phyloP scores from a whole-genome alignment of 1,140 invertebrate species.

The Drosophila pectinifera region DNA sequence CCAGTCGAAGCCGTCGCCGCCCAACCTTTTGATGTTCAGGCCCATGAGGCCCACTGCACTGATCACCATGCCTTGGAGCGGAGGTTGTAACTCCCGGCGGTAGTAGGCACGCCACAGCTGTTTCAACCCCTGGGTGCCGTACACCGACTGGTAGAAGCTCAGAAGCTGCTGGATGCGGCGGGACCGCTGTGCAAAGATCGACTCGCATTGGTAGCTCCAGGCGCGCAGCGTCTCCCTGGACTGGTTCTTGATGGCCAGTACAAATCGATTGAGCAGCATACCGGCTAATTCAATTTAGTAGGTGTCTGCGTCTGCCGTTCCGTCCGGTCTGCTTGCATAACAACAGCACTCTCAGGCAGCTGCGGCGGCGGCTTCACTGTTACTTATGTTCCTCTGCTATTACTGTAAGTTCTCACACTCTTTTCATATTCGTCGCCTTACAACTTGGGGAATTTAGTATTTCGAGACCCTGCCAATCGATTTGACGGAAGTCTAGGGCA shows the following conservation, averaged over 20 bases:
- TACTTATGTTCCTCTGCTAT: conserved; percentile 57
- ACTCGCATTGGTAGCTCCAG: conserved; percentile 88
- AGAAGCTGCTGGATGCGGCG: conserved; percentile 88
- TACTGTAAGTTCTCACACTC: conserved; percentile 43
- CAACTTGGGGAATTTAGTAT: conserved; percentile 61
- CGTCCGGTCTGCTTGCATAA: conserved; percentile 56
- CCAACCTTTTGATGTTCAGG: conserved; percentile 52
- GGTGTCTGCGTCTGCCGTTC: conserved; percentile 26
- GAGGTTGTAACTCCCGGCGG: conserved; percentile 75
- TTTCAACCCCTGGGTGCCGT: conserved; percentile 87
- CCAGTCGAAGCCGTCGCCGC: conserved; percentile 74
- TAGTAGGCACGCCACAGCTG: conserved; percentile 86
- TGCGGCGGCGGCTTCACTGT: conserved; percentile 31
- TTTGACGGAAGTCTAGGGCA: conserved; percentile 25
- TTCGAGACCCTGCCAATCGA: conserved; percentile 10
- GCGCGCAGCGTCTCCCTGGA: conserved; percentile 85
- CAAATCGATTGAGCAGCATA: conserved; percentile 76
- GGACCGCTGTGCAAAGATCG: conserved; percentile 87
- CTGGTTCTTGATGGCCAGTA: conserved; percentile 84
- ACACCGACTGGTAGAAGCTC: conserved; percentile 87
- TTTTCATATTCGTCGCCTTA: conserved; percentile 59
- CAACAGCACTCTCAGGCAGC: conserved; percentile 37
- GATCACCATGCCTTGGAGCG: conserved; percentile 65
- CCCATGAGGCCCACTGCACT: conserved; percentile 77
- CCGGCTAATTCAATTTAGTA: conserved; percentile 64